phyloP scores from a whole-genome alignment of 2,888 invertebrate species.

The Harpagoxenus sublaevis region DNA sequence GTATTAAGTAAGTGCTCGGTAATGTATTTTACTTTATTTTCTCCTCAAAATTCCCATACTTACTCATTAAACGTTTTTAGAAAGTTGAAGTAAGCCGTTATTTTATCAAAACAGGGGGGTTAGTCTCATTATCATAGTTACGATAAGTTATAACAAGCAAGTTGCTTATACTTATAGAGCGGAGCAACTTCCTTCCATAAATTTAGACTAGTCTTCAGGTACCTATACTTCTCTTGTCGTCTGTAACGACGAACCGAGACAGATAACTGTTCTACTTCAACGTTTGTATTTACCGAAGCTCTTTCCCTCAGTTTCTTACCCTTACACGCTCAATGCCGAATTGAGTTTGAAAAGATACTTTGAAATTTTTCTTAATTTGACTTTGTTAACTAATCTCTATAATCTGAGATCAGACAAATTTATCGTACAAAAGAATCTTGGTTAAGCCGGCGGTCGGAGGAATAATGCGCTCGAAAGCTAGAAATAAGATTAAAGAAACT shows the following conservation, averaged over 20 bases:
- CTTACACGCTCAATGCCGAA: not conserved
- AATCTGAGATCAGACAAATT: not conserved
- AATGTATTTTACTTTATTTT: not conserved
- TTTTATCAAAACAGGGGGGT: not conserved
- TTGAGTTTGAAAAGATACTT: not conserved
- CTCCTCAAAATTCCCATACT: not conserved
- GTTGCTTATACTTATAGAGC: conserved; percentile 2
- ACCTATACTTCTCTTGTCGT: not conserved
- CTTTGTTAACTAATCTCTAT: not conserved
- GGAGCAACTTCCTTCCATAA: not conserved
- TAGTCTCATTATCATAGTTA: conserved; percentile 21
- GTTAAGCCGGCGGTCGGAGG: not conserved
- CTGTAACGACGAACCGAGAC: not conserved
- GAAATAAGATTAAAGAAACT: not conserved
- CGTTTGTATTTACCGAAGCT: not conserved
- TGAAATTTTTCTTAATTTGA: not conserved
- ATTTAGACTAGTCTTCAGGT: not conserved
- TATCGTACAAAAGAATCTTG: not conserved
- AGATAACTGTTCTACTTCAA: not conserved
- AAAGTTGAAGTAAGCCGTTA: conserved; percentile 17
- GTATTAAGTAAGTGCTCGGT: not conserved
- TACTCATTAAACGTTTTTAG: not conserved
- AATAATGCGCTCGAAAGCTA: not conserved
- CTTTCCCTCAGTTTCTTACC: not conserved
- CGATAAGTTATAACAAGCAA: conserved; percentile 20